Base-by-base conservation (phyloP, 2,797 vertebrate species). In the Anguilla anguilla region DNA sequence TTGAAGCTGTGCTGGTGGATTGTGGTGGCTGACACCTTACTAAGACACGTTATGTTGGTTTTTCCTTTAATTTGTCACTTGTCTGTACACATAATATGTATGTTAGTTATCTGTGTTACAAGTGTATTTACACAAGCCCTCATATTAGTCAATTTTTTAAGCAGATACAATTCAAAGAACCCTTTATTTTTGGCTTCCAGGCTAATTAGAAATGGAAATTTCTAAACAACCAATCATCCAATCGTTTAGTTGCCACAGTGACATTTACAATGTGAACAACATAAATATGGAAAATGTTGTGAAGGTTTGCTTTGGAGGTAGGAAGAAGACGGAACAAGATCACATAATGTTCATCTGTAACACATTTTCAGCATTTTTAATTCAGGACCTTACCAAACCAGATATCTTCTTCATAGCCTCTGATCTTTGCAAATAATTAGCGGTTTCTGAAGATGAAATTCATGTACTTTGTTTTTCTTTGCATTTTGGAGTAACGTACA, bases 341-440 rank as follows among this genome's bases (percentile, higher is more conserved):
- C 4, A 22, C 15, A 43, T 39, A 39, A 39, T 77, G 72, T 39
- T 39, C 11, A 35, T 11, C 10, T 77, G 22, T 35, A 15, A n/a
- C 28, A 39, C 39, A 31, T 39, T 77, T 22, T 35, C 72, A 35
- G 72, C 11, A 77, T 77, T 77, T 77, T 74, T 39, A 9, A 74
- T 74, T 35, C 64, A 69, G 6, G 64, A n/a, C 2, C 59, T 64
- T 64, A 28, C n/a, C 69, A 39, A 39, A 74, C 72, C 39, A 22
- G 13, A 35, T 17, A 35, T 35, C 35, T n/a, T 69, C 72, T 77
- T 9, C 11, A 35, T 39, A 77, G 31, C 15, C 11, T 77, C 72
- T 39, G 72, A 77, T 77, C 72, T 77, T 77, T 35, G 72, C 31
- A 77, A 77, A 77, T 77, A 77, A 77, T 77, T 77, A 35, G 31